Percentiles rank a stretch among this genome's conserved stretches.
Evolutionary conservation across 2,113 vertebrate genomes (phyloP).

Genomic region (Apaloderma vittatum): DNA sequence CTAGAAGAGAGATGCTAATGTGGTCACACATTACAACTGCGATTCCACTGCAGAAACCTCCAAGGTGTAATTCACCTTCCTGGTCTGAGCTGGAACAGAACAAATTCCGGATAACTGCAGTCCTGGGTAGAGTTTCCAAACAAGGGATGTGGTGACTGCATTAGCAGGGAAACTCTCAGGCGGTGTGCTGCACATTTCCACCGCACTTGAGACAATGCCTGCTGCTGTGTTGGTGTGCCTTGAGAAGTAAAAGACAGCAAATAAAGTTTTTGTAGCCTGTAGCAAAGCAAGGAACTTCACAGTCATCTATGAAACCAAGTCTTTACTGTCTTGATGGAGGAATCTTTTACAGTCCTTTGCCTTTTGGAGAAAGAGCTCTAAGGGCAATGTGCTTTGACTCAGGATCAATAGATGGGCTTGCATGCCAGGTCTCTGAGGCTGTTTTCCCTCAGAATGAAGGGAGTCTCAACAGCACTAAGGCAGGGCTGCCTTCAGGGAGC

Average conservation of each 20-base stretch:
- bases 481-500: background rate
- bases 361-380: background rate
- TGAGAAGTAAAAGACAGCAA: background rate
- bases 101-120: background rate
- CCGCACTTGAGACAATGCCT: background rate
- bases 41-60: background rate
- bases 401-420: background rate
- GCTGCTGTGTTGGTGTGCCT: background rate
- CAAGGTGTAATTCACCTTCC: background rate
- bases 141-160: accelerated
- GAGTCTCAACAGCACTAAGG: accelerated
- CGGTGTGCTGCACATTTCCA: background rate
- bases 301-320: background rate
- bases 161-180: background rate
- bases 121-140: background rate
- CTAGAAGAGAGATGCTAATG: background rate
- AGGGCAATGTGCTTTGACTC: background rate
- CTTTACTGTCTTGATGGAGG: background rate
- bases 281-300: background rate
- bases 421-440: background rate
- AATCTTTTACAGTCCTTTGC: background rate
- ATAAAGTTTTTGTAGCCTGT: background rate
- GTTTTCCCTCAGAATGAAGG: background rate
- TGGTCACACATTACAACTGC: background rate
- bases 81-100: background rate